A percentile compares a stretch with the other conserved stretches of the same genome.
Conservation (phyloP, 2,888 invertebrate genomes). For the Meghimatium bilineatum region DNA sequence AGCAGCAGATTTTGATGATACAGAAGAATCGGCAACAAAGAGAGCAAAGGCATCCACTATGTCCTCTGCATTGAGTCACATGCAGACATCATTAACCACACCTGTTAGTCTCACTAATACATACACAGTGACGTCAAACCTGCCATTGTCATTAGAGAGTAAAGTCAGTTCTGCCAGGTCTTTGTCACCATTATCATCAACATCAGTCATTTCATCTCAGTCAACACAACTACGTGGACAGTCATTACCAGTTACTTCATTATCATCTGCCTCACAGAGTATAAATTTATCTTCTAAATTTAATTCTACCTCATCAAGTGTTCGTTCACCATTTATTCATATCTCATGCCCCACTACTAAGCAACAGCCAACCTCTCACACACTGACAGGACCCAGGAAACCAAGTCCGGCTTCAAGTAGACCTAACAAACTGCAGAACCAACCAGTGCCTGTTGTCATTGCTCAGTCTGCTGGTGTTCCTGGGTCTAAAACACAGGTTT, state of each 20-base stretch:
- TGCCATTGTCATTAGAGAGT: constrained; percentile 25
- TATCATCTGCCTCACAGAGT: constrained; percentile 26
- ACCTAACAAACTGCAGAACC: background rate
- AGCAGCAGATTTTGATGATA: constrained; percentile 58
- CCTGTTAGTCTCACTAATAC: background rate
- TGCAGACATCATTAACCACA: constrained; percentile 1
- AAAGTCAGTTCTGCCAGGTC: constrained; percentile 27
- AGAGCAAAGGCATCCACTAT: constrained; percentile 7
- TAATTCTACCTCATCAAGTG: constrained; percentile 18
- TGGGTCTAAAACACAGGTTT: constrained; percentile 1
- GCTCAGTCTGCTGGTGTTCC: constrained; percentile 12
- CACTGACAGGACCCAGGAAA: constrained; percentile 18
- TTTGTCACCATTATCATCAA: constrained; percentile 24
- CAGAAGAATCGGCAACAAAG: constrained; percentile 39
- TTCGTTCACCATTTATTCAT: constrained; percentile 35
- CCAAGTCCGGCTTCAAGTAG: background rate
- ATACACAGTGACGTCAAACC: constrained; percentile 16
- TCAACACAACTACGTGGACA: constrained; percentile 11
- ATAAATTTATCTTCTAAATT: background rate
- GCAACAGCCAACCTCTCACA: constrained; percentile 34
- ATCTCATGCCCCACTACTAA: constrained; percentile 33
- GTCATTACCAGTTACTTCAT: constrained; percentile 32
- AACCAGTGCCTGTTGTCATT: constrained; percentile 33
- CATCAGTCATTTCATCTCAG: constrained; percentile 33
- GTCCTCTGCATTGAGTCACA: background rate